Conservation (phyloP, 2,113 vertebrate genomes). For the Piprites chloris region DNA sequence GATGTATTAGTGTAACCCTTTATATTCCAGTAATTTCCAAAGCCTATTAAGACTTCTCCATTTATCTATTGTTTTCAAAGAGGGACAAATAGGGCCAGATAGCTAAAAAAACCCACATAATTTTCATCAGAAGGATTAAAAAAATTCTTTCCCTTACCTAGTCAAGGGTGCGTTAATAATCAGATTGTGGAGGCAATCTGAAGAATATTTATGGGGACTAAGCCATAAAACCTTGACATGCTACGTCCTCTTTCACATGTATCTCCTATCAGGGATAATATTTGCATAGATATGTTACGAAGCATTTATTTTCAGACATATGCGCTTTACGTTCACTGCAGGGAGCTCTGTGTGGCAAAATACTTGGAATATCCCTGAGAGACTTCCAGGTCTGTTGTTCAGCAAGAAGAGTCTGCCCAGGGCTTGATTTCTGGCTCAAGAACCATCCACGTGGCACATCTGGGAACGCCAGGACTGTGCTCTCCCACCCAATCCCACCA, state of each 20-base stretch:
- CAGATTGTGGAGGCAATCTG: neutral
- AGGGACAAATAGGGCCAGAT: neutral
- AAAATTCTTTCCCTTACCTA: neutral
- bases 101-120: rapidly evolving
- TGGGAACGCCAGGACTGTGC: neutral
- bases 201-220: neutral
- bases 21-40: neutral
- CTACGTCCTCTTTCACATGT: neutral
- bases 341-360: neutral
- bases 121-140: neutral
- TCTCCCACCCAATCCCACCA: neutral
- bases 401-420: neutral
- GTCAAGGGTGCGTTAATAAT: neutral
- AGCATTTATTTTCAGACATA: neutral
- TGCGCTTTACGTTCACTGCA: neutral
- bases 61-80: neutral
- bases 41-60: neutral
- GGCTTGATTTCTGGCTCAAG: neutral
- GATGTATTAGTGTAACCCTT: neutral
- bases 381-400: neutral
- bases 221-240: neutral
- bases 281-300: neutral
- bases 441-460: rapidly evolving
- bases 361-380: neutral
- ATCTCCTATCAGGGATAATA: neutral